These are phyloP conservation scores for Acronicta aceris DNA, from an alignment of 2,888 invertebrate species.

Conservation along the genomic window DNA sequence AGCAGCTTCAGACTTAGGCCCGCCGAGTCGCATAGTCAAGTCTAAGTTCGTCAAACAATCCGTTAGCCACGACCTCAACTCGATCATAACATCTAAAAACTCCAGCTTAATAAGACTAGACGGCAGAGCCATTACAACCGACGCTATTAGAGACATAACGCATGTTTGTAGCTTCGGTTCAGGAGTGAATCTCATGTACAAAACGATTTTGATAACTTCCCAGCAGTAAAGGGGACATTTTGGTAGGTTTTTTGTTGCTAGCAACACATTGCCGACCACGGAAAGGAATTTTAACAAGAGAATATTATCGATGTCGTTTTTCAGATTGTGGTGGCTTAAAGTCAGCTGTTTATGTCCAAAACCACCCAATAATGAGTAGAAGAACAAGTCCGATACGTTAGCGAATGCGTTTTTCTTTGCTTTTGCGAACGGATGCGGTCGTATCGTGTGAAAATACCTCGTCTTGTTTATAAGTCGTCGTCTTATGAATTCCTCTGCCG, in stretches of 20 bases:
- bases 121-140: conserved; percentile 91
- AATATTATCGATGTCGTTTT: conserved; percentile 91
- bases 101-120: conserved; percentile 88
- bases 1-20: conserved; percentile 91
- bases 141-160: conserved; percentile 91
- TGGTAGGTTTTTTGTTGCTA: conserved; percentile 92
- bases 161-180: conserved; percentile 91
- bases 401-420: conserved; percentile 92
- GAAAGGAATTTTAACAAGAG: conserved; percentile 92
- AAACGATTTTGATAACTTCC: conserved; percentile 91
- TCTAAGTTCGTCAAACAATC: conserved; percentile 88
- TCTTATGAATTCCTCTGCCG: conserved; percentile 90
- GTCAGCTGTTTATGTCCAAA: conserved; percentile 90
- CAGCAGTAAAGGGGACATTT: conserved; percentile 91
- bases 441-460: conserved; percentile 87
- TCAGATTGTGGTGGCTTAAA: conserved; percentile 85
- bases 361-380: conserved; percentile 94
- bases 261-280: conserved; percentile 91
- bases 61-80: conserved; percentile 91
- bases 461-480: conserved; percentile 93
- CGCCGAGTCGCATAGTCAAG: conserved; percentile 84
- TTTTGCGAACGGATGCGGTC: conserved; percentile 77
- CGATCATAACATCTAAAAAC: conserved; percentile 90
- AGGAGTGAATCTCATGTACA: conserved; percentile 91
- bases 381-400: conserved; percentile 93